A percentile compares a stretch with the other conserved stretches of the same genome.
Conservation (phyloP, 2,113 vertebrate genomes). For the Xenotilapia leptura region DNA sequence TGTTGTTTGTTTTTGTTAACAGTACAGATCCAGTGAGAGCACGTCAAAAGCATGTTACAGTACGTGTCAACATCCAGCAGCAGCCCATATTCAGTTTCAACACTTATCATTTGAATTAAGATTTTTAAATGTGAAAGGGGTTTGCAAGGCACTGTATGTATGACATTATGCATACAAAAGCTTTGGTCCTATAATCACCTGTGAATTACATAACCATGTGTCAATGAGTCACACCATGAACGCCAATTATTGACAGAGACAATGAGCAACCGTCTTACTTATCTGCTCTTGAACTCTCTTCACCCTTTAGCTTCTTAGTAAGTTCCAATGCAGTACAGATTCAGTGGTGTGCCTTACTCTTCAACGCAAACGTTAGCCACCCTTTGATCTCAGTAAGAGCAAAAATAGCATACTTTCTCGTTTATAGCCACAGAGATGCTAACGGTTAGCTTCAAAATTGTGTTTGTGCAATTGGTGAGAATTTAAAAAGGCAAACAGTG, state of each 20-base stretch:
- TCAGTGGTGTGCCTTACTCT: background rate
- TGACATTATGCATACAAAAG: background rate
- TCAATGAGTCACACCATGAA: background rate
- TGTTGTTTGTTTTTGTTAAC: background rate
- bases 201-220: background rate
- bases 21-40: background rate
- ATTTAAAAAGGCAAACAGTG: background rate
- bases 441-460: background rate
- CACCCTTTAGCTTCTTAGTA: background rate
- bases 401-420: rapidly evolving
- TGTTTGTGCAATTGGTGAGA: background rate
- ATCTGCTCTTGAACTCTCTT: background rate
- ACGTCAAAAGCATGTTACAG: background rate
- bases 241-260: background rate
- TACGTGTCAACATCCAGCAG: background rate
- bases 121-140: background rate
- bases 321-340: background rate
- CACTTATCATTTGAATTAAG: background rate
- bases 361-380: background rate
- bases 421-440: background rate
- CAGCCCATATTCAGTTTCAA: background rate
- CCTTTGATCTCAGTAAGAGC: background rate
- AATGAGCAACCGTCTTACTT: background rate
- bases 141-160: background rate
- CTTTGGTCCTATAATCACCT: background rate